Evolutionary conservation across 2,113 vertebrate species (phyloP).

Genomic region (Sphaerodactylus townsendi): DNA sequence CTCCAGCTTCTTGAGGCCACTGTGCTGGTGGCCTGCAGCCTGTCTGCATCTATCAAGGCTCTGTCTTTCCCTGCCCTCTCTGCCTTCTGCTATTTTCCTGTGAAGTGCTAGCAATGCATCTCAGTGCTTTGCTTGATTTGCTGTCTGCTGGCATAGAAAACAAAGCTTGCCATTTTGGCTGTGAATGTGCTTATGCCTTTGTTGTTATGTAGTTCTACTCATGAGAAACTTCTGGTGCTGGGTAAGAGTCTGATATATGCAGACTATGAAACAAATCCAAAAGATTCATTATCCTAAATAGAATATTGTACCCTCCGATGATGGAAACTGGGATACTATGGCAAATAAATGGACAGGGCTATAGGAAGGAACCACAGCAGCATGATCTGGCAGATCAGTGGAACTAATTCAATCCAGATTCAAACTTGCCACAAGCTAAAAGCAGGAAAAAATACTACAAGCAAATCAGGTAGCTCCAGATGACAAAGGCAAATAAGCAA

Average conservation of each 20-base stretch:
- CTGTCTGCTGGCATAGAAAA: not conserved
- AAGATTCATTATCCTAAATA: not conserved
- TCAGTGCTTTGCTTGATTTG: not conserved
- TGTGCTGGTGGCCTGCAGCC: not conserved
- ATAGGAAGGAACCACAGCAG: not conserved
- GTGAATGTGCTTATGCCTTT: not conserved
- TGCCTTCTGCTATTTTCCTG: not conserved
- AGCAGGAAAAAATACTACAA: too few species aligned
- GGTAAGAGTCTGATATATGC: not conserved
- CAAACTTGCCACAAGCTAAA: not conserved
- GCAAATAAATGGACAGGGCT: too few species aligned
- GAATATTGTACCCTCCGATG: too few species aligned
- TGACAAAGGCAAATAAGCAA: not conserved
- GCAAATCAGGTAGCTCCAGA: not conserved
- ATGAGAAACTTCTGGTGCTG: not conserved
- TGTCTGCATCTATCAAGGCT: not conserved
- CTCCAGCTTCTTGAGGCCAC: not conserved
- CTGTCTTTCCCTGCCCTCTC: not conserved
- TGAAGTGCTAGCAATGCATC: not conserved
- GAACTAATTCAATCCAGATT: not conserved
- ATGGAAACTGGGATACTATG: too few species aligned
- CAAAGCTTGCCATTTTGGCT: not conserved
- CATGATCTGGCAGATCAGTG: not conserved
- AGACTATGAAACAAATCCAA: not conserved
- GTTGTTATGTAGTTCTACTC: not conserved